A percentile compares a stretch with the other conserved stretches of the same genome.
phyloP scores from a whole-genome alignment of 2,888 invertebrate species.

The Limnephilus auricula region DNA sequence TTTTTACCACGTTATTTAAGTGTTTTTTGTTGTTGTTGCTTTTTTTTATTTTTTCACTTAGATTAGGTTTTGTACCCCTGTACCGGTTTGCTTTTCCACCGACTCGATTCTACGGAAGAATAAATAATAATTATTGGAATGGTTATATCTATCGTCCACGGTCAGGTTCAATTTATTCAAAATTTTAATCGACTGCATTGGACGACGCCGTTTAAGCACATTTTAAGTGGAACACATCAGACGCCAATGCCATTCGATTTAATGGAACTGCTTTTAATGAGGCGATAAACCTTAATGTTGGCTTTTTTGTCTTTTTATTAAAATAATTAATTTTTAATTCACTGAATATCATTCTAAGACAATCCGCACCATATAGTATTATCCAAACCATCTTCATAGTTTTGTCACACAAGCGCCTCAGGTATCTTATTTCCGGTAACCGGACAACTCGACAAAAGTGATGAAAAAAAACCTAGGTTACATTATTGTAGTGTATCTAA shows the following conservation, averaged over 20 bases:
- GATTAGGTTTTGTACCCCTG: neutral
- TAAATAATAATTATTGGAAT: neutral
- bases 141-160: neutral
- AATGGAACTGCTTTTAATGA: neutral
- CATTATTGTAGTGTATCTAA: too few relatives aligned
- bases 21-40: too few relatives aligned
- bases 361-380: too few relatives aligned
- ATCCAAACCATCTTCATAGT: too few relatives aligned
- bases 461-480: too few relatives aligned
- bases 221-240: neutral
- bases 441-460: too few relatives aligned
- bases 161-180: slow-evolving; percentile 7
- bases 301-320: neutral
- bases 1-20: too few relatives aligned
- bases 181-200: slow-evolving; percentile 21
- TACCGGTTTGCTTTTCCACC: neutral
- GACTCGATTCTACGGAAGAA: neutral
- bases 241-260: neutral
- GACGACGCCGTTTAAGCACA: neutral
- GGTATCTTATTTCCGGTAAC: too few relatives aligned
- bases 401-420: too few relatives aligned
- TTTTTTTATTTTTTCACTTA: neutral
- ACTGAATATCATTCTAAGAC: neutral
- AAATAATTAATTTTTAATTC: neutral
- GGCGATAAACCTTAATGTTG: neutral